phyloP scores from a whole-genome alignment of 2,113 vertebrate genomes.

The Grammomys dolichurus region DNA sequence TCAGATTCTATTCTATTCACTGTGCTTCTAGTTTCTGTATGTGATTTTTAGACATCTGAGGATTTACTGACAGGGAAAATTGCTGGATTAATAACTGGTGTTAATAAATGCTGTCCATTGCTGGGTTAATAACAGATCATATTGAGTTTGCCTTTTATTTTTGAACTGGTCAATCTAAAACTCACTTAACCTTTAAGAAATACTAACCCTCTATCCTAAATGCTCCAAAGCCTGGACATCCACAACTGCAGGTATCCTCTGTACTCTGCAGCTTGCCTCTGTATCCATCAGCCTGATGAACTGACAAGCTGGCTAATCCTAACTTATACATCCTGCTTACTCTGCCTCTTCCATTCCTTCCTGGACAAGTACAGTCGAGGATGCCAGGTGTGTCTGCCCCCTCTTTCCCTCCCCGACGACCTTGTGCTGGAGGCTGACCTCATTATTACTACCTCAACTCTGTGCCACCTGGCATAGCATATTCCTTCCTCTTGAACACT shows the following conservation, averaged over 20 bases:
- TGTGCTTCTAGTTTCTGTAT: background rate
- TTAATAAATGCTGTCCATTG: background rate
- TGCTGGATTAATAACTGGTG: background rate
- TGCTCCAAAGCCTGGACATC: background rate
- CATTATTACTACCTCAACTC: too few species aligned
- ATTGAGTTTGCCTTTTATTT: background rate
- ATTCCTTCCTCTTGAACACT: background rate
- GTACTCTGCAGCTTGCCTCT: background rate
- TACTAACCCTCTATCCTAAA: background rate
- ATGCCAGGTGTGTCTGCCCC: background rate
- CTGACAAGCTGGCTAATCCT: background rate
- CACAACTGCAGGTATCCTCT: too few species aligned
- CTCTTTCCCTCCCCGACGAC: too few species aligned
- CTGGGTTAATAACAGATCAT: background rate
- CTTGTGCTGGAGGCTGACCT: background rate
- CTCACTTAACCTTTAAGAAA: background rate
- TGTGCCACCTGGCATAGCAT: background rate
- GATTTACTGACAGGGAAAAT: background rate
- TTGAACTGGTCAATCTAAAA: background rate
- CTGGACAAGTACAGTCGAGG: background rate
- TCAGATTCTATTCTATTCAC: background rate
- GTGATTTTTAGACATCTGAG: background rate
- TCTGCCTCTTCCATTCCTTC: background rate
- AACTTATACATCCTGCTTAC: background rate
- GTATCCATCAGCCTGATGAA: background rate